Percentiles rank a stretch among this genome's conserved stretches.
Evolutionary conservation across 2,888 invertebrate genomes (phyloP).

Genomic region (Chrysina gloriosa): DNA sequence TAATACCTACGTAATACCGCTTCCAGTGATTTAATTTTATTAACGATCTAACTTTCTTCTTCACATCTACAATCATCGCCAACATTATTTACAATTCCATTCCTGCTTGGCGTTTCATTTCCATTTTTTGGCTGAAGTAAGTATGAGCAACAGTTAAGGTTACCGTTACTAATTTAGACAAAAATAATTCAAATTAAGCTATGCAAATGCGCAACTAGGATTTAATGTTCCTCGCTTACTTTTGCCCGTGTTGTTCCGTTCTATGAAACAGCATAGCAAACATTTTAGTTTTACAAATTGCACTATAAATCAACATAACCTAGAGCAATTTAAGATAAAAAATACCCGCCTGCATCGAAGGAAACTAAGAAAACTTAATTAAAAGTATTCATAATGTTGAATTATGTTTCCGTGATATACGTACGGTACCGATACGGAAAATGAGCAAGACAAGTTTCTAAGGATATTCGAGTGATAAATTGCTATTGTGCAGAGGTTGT

Average conservation of each 20-base stretch:
- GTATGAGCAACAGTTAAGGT: no score
- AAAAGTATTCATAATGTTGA: constrained; percentile 44
- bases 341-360: constrained; percentile 13
- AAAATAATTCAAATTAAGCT: constrained; percentile 4
- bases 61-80: background rate
- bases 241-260: background rate
- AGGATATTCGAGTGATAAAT: constrained; percentile 23
- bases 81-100: background rate
- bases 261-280: background rate
- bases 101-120: background rate
- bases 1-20: constrained; percentile 22
- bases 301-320: constrained; percentile 39
- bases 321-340: constrained; percentile 40
- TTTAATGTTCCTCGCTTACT: constrained; percentile 12
- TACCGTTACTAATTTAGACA: background rate
- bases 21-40: constrained; percentile 26
- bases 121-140: background rate
- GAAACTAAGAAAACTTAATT: constrained; percentile 43
- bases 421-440: constrained; percentile 1
- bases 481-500: background rate
- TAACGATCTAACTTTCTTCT: constrained; percentile 24
- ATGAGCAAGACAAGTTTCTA: constrained; percentile 4
- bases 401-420: constrained; percentile 34
- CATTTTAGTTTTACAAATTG: constrained; percentile 37
- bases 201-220: background rate